phyloP scores from a whole-genome alignment of 2,113 vertebrate species.

The Gymnobelideus leadbeateri region DNA sequence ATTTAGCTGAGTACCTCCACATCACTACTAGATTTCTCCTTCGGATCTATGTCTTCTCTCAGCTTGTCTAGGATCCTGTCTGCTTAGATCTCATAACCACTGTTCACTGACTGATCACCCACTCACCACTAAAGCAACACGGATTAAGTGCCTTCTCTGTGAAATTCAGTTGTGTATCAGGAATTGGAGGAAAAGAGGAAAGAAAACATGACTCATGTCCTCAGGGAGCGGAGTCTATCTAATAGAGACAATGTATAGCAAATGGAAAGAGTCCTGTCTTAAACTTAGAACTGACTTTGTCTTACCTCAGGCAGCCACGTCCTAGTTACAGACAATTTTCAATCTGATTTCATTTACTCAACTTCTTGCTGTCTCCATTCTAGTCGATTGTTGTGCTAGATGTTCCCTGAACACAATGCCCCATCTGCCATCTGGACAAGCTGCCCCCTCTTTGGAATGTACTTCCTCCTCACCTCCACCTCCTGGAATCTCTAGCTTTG shows the following conservation, averaged over 20 bases:
- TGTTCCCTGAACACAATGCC: neutral
- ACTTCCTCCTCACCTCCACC: neutral
- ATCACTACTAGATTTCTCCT: neutral
- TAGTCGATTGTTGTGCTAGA: neutral
- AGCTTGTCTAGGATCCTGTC: neutral
- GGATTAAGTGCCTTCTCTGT: too few species aligned
- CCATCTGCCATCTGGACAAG: neutral
- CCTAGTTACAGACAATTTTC: neutral
- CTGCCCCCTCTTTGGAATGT: neutral
- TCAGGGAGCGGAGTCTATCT: neutral
- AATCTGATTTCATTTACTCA: neutral
- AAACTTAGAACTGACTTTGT: neutral
- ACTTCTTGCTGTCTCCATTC: neutral
- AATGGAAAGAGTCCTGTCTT: neutral
- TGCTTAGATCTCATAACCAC: neutral
- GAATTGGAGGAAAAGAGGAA: neutral
- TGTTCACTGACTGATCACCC: neutral
- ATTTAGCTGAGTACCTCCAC: neutral
- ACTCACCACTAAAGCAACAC: neutral
- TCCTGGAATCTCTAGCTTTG: neutral
- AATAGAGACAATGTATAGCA: neutral
- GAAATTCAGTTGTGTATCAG: neutral
- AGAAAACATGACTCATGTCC: neutral
- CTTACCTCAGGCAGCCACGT: neutral
- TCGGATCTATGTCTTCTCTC: neutral